Evolutionary conservation across 2,113 vertebrate genomes (phyloP), one percentile per base, ranked within the genome.

Genomic region (Notothenia rossii): DNA sequence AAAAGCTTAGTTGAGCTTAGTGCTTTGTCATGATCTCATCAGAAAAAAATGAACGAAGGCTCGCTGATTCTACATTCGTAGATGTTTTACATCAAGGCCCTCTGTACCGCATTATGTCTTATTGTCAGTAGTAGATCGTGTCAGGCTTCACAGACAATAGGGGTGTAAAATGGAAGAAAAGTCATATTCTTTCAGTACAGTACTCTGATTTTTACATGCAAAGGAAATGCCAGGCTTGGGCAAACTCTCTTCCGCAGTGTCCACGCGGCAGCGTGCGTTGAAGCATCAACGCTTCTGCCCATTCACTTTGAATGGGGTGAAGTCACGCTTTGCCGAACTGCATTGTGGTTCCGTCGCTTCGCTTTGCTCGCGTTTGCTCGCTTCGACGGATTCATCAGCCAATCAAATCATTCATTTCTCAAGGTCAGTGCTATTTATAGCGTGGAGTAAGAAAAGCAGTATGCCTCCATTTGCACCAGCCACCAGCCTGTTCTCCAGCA

Each of bases 371-470:
- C 25, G 25, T 22, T 25, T 25, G 25, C 25, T 25, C 25, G 25
- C 25, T 22, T 29, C 29, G 29, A 29, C 29, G 29, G 29, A 29
- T 4, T 3, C 29, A 3, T 29, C 29, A 29, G 29, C 29, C 29
- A 29, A 29, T 29, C 29, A 29, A 29, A 29, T 29, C 29, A 4
- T 29, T 64, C 15, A 17, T 59, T 81, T 84, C 69, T 84, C 69
- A 83, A 87, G 82, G 86, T 87, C 67, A 83, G 40, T 13, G 51
- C 76, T 86, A 88, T 87, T 79, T 81, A 77, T 86, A 85, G 66
- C 58, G 3, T 2, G 49, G 53, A 68, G 69, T 80, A 72, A 75
- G 55, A 55, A 65, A 79, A 33, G 67, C 33, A 25, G 20, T 29
- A 15, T 7, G 72, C 65, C 67, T 81, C 66, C 65, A 66, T 79